Percentiles rank a stretch among this genome's conserved stretches.
Evolutionary conservation across 2,113 vertebrate species (phyloP).

Genomic region (Callaeas wilsoni): DNA sequence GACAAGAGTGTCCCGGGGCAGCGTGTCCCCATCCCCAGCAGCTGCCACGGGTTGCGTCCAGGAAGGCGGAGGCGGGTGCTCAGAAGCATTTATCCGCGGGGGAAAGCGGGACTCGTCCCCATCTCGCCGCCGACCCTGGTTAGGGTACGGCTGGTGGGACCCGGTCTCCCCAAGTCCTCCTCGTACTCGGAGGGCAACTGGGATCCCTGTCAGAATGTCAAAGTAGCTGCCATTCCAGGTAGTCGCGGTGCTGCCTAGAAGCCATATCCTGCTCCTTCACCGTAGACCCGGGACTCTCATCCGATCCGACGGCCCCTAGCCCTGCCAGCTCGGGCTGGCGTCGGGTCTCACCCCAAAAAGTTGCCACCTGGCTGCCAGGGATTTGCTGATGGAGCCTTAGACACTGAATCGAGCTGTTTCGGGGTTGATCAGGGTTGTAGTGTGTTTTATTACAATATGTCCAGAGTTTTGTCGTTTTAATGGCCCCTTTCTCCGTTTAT

Average conservation of each 20-base stretch:
- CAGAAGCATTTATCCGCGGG: accelerated
- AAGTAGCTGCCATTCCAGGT: neutral
- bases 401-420: neutral
- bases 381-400: neutral
- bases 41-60: neutral
- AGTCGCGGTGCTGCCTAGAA: neutral
- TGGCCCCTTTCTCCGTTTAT: conserved; percentile 14
- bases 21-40: neutral
- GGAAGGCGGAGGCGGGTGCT: accelerated
- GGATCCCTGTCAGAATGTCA: neutral
- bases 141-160: too few relatives aligned
- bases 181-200: accelerated
- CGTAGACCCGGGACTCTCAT: neutral
- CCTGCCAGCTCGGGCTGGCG: neutral
- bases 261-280: neutral
- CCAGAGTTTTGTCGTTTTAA: conserved; percentile 31
- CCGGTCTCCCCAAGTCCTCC: neutral
- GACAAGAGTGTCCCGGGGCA: neutral
- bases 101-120: accelerated
- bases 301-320: neutral
- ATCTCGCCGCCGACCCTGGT: accelerated
- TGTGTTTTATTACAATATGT: neutral
- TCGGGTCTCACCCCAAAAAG: neutral
- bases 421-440: neutral
- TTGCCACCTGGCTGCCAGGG: neutral